Percentiles rank a stretch among this genome's conserved stretches.
phyloP scores from a whole-genome alignment of 2,888 invertebrate species.

The Cataglyphis albicans region DNA sequence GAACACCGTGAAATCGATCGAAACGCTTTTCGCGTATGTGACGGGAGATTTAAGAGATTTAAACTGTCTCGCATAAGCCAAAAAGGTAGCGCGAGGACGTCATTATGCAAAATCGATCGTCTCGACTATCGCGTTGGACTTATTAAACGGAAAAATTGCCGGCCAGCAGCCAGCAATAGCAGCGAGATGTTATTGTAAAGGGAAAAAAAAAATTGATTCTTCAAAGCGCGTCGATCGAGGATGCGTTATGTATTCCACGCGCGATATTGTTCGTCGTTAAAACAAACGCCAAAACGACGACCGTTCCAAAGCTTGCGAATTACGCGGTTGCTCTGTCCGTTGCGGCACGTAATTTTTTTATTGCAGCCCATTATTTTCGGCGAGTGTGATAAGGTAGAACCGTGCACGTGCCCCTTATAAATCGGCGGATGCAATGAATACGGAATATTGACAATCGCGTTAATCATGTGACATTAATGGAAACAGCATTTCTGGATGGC shows the following conservation, averaged over 20 bases:
- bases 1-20: constrained; percentile 59
- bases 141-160: not conserved
- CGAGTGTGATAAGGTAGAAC: constrained; percentile 6
- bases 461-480: constrained; percentile 32
- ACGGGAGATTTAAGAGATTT: constrained; percentile 15
- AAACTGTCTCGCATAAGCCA: constrained; percentile 11
- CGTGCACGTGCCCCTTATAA: constrained; percentile 40
- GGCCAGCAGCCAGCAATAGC: not conserved
- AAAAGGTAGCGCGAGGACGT: constrained; percentile 20
- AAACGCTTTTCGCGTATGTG: constrained; percentile 29
- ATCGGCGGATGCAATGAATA: constrained; percentile 17
- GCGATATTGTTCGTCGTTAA: not conserved
- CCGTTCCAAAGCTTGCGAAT: constrained; percentile 11
- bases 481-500: not conserved
- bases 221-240: not conserved
- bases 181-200: not conserved
- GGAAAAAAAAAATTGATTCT: not conserved
- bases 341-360: constrained; percentile 46
- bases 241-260: constrained; percentile 17
- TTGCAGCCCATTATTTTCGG: constrained; percentile 34
- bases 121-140: not conserved
- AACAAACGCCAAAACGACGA: not conserved
- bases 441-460: constrained; percentile 23
- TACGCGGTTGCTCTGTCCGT: constrained; percentile 9
- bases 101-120: constrained; percentile 48